A percentile compares a stretch with the other conserved stretches of the same genome.
Conservation (phyloP, 2,888 invertebrate genomes). For the Copidosoma aretas region DNA sequence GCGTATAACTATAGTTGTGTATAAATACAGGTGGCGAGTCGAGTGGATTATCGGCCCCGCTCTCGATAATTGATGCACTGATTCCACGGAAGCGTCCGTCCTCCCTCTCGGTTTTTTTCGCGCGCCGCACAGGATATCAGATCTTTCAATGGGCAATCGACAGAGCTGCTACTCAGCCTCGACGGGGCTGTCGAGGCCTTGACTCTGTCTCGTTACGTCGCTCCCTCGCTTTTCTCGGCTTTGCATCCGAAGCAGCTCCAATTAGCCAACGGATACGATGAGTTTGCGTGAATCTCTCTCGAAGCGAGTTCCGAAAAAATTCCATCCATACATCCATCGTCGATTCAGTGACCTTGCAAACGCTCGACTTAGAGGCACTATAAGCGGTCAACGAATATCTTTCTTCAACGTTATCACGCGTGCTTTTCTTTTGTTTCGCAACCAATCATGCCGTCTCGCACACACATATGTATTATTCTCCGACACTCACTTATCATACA, state of each 20-base stretch:
- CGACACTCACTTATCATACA: too few relatives aligned
- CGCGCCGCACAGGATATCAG: slow-evolving; percentile 22
- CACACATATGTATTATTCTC: too few relatives aligned
- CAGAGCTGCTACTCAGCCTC: too few relatives aligned
- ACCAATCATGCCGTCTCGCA: too few relatives aligned
- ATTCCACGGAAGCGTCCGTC: background rate
- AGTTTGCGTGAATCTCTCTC: background rate
- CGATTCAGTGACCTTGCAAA: background rate
- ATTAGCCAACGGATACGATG: background rate
- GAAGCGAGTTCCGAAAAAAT: too few relatives aligned
- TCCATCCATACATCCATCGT: background rate
- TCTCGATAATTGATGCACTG: slow-evolving; percentile 44
- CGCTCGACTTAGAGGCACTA: too few relatives aligned
- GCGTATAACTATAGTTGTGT: background rate
- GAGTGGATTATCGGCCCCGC: slow-evolving; percentile 47
- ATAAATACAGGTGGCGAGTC: slow-evolving; percentile 40
- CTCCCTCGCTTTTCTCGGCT: background rate
- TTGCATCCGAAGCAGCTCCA: background rate
- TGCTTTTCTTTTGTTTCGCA: too few relatives aligned
- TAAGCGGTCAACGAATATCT: too few relatives aligned
- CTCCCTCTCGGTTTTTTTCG: background rate
- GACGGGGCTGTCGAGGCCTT: slow-evolving; percentile 3
- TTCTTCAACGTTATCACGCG: too few relatives aligned
- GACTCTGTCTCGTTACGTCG: background rate
- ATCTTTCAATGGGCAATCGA: slow-evolving; percentile 20